phyloP scores from a whole-genome alignment of 2,113 vertebrate species.

The Crocuta crocuta region DNA sequence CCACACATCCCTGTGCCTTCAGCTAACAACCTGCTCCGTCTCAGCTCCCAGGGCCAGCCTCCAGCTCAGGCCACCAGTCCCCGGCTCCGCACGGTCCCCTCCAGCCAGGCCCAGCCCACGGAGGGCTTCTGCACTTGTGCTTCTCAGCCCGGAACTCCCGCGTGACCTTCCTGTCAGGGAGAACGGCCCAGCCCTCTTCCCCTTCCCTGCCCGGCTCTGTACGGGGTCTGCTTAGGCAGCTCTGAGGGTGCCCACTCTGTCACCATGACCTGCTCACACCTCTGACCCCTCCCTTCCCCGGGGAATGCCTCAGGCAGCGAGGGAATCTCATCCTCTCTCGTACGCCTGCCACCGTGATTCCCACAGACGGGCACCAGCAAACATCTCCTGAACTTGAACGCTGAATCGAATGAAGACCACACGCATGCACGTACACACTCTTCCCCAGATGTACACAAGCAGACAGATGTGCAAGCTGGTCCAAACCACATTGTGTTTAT shows the following conservation, averaged over 20 bases:
- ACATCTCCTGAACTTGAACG: not conserved
- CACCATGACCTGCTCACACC: too few relatives aligned
- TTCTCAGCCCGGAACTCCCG: not conserved
- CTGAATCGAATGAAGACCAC: not conserved
- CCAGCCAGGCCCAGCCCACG: not conserved
- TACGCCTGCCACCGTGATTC: rapidly evolving
- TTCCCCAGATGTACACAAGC: not conserved
- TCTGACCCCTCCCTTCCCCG: not conserved
- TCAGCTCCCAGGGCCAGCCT: not conserved
- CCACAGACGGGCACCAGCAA: not conserved
- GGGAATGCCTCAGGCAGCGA: rapidly evolving
- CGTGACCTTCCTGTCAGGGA: not conserved
- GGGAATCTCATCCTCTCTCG: not conserved
- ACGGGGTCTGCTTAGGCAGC: not conserved
- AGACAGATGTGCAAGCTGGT: not conserved
- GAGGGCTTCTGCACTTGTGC: not conserved
- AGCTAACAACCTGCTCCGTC: rapidly evolving
- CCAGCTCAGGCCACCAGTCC: not conserved
- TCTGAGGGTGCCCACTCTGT: rapidly evolving
- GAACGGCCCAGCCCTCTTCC: not conserved
- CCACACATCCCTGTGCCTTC: not conserved
- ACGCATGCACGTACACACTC: too few relatives aligned
- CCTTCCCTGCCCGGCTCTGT: not conserved
- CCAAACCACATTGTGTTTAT: not conserved
- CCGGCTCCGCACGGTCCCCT: too few relatives aligned